Evolutionary conservation across 2,888 invertebrate species (phyloP), one percentile per base, ranked within the genome.

Genomic region (Aricia artaxerxes): DNA sequence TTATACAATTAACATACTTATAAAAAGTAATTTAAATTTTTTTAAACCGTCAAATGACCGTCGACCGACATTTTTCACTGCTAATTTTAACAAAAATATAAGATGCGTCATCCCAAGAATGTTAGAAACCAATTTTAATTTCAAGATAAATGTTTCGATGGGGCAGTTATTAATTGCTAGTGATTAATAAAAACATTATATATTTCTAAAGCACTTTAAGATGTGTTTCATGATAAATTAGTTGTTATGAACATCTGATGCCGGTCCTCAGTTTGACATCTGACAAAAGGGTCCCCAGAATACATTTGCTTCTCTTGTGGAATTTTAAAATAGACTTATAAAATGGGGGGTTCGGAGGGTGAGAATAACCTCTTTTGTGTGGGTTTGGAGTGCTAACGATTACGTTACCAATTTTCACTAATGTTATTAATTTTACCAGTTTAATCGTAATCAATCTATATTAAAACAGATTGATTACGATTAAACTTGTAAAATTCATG

Each of bases 251-350:
- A 31, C 76, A 78, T 81, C 73, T 44, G 76, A 79, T 40, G 72
- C 78, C 76, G 78, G 76, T 80, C 80, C 80, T 81, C 80, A 73
- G 81, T 81, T 77, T 79, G 78, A 80, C 80, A 80, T 79, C 81
- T 81, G 81, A 80, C 82, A 79, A 76, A 78, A 79, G 76, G 80
- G 80, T 81, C 82, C 80, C 81, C 82, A 80, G 81, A 83, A 83
- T 81, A 81, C 64, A 81, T 81, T 80, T 80, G 80, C 80, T 80
- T 81, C 81, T 79, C 81, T 80, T 80, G 80, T 80, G 82, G 79
- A 82, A 81, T 81, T 81, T 80, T 82, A 81, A 82, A 81, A 79
- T 82, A 81, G 75, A 79, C 80, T 79, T 79, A 78, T 81, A 81
- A 82, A 82, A 77, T 69, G 79, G 78, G 69, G 69, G 13, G 35